phyloP scores from a whole-genome alignment of 2,797 vertebrate genomes.

The Sorex maritimensis region DNA sequence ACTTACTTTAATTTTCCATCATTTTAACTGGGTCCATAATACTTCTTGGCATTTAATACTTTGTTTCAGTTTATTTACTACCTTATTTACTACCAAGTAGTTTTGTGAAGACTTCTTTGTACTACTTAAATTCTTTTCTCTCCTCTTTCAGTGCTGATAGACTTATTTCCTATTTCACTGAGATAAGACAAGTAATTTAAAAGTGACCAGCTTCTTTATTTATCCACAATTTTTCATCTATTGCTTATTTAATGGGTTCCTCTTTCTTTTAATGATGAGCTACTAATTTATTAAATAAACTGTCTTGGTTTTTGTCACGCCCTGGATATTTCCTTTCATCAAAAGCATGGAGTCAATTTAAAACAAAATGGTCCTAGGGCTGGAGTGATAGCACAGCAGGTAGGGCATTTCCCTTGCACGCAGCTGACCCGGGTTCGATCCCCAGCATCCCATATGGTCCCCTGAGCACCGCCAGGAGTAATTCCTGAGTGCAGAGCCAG shows the following conservation, averaged over 20 bases:
- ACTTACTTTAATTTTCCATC: conserved; percentile 4
- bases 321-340: neutral
- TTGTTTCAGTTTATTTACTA: neutral
- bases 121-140: neutral
- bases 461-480: too few species aligned
- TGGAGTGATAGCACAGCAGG: too few species aligned
- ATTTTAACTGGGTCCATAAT: conserved; percentile 8
- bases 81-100: too few species aligned
- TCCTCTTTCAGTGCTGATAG: neutral
- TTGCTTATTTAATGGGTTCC: neutral
- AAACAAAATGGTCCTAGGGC: neutral
- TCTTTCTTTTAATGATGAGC: conserved; percentile 52
- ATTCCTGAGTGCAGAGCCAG: too few species aligned
- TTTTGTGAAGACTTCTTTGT: too few species aligned
- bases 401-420: too few species aligned
- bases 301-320: conserved; percentile 3
- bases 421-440: too few species aligned
- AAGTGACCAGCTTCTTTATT: neutral
- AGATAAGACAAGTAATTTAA: conserved; percentile 17
- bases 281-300: conserved; percentile 61
- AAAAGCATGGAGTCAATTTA: conserved; percentile 28
- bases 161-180: neutral
- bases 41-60: neutral
- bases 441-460: too few species aligned
- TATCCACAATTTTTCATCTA: neutral